Conservation (phyloP, 2,888 invertebrate species). For the Euphydryas editha region DNA sequence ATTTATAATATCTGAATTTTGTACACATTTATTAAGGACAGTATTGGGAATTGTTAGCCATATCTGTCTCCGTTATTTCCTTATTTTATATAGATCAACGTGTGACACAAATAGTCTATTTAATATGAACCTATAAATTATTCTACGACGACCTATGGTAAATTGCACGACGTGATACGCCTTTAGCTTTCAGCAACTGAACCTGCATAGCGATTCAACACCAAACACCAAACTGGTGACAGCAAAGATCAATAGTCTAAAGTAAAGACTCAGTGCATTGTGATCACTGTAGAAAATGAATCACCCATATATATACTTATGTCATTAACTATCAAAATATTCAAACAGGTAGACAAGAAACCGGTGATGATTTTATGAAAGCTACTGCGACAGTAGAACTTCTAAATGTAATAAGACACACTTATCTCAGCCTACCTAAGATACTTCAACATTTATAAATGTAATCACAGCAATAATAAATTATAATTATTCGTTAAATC, state of each 20-base stretch:
- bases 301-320: slow-evolving; percentile 46
- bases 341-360: slow-evolving; percentile 50
- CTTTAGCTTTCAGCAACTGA: slow-evolving; percentile 22
- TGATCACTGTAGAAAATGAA: slow-evolving; percentile 48
- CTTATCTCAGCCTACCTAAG: slow-evolving; percentile 66
- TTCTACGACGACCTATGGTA: slow-evolving; percentile 39
- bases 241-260: slow-evolving; percentile 35
- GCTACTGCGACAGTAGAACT: slow-evolving; percentile 60
- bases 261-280: slow-evolving; percentile 48
- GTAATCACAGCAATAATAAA: slow-evolving; percentile 82
- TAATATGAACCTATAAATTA: slow-evolving; percentile 40
- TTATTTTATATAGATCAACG: slow-evolving; percentile 42
- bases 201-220: slow-evolving; percentile 23
- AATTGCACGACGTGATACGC: slow-evolving; percentile 35
- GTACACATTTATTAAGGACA: slow-evolving; percentile 32
- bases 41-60: slow-evolving; percentile 38
- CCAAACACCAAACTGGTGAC: slow-evolving; percentile 3
- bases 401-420: slow-evolving; percentile 64
- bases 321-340: slow-evolving; percentile 47
- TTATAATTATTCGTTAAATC: slow-evolving; percentile 69
- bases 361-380: slow-evolving; percentile 51
- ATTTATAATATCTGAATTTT: slow-evolving; percentile 37
- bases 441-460: slow-evolving; percentile 75
- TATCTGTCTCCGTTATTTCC: slow-evolving; percentile 49
- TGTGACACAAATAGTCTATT: slow-evolving; percentile 49